Evolutionary conservation across 1,140 invertebrate species (phyloP).

Genomic region (Lysiphlebus fabarum): DNA sequence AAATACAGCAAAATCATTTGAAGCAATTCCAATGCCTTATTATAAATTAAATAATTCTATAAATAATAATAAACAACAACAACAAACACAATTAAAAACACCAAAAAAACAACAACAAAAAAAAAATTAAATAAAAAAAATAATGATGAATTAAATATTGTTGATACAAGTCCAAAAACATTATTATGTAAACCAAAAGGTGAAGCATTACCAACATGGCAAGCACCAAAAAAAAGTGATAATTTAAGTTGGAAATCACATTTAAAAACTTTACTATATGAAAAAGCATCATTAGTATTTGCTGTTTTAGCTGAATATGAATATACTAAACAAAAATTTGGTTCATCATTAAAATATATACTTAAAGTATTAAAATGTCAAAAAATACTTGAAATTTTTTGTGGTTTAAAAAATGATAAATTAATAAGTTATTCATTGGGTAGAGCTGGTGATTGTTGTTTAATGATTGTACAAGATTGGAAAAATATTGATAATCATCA

Average conservation of each 20-base stretch:
- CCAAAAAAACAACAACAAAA: constrained; percentile 46
- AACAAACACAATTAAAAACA: constrained; percentile 38
- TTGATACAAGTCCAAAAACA: constrained; percentile 45
- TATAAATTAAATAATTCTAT: constrained; percentile 55
- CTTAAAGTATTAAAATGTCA: constrained; percentile 66
- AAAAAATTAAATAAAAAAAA: constrained; percentile 51
- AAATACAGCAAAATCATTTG: constrained; percentile 77
- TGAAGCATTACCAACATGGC: constrained; percentile 64
- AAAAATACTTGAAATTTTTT: constrained; percentile 61
- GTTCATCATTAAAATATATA: constrained; percentile 65
- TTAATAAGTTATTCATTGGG: constrained; percentile 68
- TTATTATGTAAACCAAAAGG: constrained; percentile 49
- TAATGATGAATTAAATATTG: constrained; percentile 42
- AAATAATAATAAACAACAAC: constrained; percentile 29
- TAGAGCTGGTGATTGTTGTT: constrained; percentile 74
- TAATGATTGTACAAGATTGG: constrained; percentile 73
- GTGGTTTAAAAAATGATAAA: constrained; percentile 54
- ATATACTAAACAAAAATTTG: constrained; percentile 63
- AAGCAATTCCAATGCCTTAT: constrained; percentile 86
- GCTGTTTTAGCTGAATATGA: constrained; percentile 73
- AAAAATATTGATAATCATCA: constrained; percentile 53
- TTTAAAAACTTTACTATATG: constrained; percentile 73
- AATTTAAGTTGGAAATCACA: constrained; percentile 76
- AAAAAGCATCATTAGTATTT: constrained; percentile 79
- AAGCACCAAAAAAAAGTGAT: constrained; percentile 62